These are phyloP conservation scores for Corynorhinus townsendii DNA, from an alignment of 2,113 vertebrate genomes.

Conservation along the genomic window DNA sequence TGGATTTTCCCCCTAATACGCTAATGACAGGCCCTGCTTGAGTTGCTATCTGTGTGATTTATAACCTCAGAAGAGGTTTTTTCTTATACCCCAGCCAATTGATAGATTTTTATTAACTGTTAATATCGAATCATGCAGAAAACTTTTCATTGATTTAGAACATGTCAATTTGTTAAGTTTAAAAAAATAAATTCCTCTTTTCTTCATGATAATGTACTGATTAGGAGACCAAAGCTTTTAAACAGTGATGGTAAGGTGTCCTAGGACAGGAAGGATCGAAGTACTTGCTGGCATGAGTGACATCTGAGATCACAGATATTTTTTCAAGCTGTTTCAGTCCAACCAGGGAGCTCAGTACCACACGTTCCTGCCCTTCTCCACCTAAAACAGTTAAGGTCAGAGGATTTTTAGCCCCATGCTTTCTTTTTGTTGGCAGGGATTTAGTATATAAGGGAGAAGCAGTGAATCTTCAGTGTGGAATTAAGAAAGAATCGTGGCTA, in stretches of 20 bases:
- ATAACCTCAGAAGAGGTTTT: constrained; percentile 51
- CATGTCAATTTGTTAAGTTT: constrained; percentile 41
- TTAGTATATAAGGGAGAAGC: background rate
- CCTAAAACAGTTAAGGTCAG: background rate
- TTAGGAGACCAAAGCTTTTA: constrained; percentile 28
- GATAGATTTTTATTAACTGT: constrained; percentile 76
- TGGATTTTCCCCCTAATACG: constrained; percentile 32
- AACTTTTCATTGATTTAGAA: constrained; percentile 68
- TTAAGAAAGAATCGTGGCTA: background rate
- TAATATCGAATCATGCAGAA: constrained; percentile 73
- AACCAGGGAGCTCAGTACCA: background rate
- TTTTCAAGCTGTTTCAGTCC: background rate
- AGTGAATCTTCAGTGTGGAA: background rate
- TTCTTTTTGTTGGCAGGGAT: background rate
- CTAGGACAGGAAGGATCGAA: background rate
- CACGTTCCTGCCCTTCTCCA: background rate
- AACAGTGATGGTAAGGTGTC: constrained; percentile 37
- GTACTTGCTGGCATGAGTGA: background rate
- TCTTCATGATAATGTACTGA: background rate
- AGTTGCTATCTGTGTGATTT: constrained; percentile 49
- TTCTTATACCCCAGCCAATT: constrained; percentile 39
- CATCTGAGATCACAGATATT: background rate
- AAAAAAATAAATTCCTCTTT: constrained; percentile 45
- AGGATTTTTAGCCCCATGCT: background rate
- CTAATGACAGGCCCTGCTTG: constrained; percentile 35